Conservation (phyloP, 2,113 vertebrate species). For the Erinaceus europaeus region DNA sequence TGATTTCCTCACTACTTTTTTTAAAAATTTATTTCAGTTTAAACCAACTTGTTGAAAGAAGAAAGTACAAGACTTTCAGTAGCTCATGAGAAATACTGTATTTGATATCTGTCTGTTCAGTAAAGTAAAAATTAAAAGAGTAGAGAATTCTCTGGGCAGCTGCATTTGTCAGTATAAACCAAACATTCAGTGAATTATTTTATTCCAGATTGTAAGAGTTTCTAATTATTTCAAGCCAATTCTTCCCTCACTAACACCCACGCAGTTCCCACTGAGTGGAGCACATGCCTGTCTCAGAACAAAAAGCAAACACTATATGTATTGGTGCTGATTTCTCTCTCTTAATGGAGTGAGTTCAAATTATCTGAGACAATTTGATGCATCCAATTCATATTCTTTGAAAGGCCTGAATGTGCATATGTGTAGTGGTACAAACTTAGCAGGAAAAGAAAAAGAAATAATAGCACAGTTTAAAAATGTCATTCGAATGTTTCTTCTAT, state of each 20-base stretch:
- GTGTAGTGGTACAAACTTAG: not conserved
- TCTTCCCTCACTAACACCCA: not conserved
- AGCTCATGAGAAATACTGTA: not conserved
- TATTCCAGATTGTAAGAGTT: slow-evolving; percentile 34
- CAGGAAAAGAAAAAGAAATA: not conserved
- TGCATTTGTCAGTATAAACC: slow-evolving; percentile 48
- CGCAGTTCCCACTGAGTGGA: not conserved
- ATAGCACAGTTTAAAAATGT: not conserved
- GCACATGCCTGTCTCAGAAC: not conserved
- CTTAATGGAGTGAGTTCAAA: not conserved
- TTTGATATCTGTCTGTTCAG: slow-evolving; percentile 20
- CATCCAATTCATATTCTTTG: slow-evolving; percentile 11
- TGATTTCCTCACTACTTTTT: not conserved
- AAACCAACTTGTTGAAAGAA: not conserved
- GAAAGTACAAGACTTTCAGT: not conserved
- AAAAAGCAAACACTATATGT: not conserved
- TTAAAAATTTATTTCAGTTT: slow-evolving; percentile 47
- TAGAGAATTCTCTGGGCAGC: not conserved
- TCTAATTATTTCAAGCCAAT: not conserved
- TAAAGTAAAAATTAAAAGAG: slow-evolving; percentile 28
- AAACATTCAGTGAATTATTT: slow-evolving; percentile 31
- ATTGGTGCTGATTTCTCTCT: slow-evolving; percentile 6
- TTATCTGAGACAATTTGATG: not conserved
- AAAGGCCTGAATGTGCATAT: not conserved
- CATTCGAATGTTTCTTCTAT: not conserved